Evolutionary conservation across 2,797 vertebrate species (phyloP).

Genomic region (Enteromius treurensis): DNA sequence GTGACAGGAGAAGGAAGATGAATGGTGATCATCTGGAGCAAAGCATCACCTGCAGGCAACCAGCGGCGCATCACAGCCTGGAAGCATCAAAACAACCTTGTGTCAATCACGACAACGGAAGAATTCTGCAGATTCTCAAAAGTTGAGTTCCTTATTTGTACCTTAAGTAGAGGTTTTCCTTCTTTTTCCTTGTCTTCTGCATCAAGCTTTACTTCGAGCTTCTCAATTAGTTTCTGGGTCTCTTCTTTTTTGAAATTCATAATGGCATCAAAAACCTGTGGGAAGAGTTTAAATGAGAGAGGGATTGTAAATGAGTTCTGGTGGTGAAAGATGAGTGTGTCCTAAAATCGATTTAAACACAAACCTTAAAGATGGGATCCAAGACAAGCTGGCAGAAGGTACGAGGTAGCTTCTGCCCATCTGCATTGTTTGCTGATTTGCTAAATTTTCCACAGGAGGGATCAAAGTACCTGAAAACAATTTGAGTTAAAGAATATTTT

Average conservation of each 20-base stretch:
- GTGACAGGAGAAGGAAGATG: slow-evolving; percentile 87
- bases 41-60: slow-evolving; percentile 85
- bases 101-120: neutral
- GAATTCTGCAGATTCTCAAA: neutral
- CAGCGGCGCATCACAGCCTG: slow-evolving; percentile 86
- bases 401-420: slow-evolving; percentile 85
- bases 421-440: slow-evolving; percentile 81
- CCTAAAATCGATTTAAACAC: slow-evolving; percentile 48
- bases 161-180: slow-evolving; percentile 73
- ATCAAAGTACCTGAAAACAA: slow-evolving; percentile 82
- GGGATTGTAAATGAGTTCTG: neutral
- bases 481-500: neutral
- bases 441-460: slow-evolving; percentile 87
- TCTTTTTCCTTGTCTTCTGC: slow-evolving; percentile 70
- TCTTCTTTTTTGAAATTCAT: slow-evolving; percentile 79
- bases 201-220: slow-evolving; percentile 73
- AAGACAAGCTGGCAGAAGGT: slow-evolving; percentile 88
- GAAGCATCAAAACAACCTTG: neutral
- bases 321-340: neutral
- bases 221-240: slow-evolving; percentile 71
- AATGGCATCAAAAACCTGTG: slow-evolving; percentile 76
- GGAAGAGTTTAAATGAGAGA: slow-evolving; percentile 45
- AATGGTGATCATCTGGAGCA: slow-evolving; percentile 90
- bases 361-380: slow-evolving; percentile 85
- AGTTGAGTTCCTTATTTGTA: slow-evolving; percentile 15